These are phyloP conservation scores for Gallinago media DNA, from an alignment of 2,113 vertebrate species.

Conservation along the genomic window DNA sequence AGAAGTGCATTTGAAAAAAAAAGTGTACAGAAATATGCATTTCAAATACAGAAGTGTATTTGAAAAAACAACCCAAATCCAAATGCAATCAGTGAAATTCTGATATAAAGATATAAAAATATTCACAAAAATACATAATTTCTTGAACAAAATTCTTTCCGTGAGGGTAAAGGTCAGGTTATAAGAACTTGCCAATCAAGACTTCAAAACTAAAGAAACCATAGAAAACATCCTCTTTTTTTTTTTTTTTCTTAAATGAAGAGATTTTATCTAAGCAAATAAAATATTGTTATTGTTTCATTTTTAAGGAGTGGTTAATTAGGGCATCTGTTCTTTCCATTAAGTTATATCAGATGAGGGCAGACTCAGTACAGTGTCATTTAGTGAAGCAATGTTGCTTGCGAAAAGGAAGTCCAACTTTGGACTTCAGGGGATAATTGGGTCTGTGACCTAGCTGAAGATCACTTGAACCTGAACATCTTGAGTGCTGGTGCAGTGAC, in stretches of 20 bases:
- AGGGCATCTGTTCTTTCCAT: neutral
- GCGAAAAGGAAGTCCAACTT: neutral
- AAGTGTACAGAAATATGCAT: neutral
- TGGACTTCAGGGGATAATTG: neutral
- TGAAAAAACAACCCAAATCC: too few species aligned
- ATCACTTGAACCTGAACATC: neutral
- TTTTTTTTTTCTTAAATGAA: neutral
- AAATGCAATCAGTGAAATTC: neutral
- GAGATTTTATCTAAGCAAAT: neutral
- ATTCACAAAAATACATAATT: neutral
- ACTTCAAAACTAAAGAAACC: neutral
- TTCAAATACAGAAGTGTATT: neutral
- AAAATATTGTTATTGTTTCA: neutral
- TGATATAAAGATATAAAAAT: neutral
- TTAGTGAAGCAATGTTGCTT: neutral
- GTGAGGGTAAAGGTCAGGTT: rapidly evolving
- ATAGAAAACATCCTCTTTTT: rapidly evolving
- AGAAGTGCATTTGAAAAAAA: neutral
- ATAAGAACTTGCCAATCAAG: neutral
- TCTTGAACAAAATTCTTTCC: neutral
- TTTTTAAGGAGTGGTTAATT: neutral
- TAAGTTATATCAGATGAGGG: neutral
- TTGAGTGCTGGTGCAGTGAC: neutral
- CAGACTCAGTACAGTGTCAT: neutral
- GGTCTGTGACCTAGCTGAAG: neutral